Evolutionary conservation across 2,888 invertebrate species (phyloP).

Genomic region (Melolontha melolontha): DNA sequence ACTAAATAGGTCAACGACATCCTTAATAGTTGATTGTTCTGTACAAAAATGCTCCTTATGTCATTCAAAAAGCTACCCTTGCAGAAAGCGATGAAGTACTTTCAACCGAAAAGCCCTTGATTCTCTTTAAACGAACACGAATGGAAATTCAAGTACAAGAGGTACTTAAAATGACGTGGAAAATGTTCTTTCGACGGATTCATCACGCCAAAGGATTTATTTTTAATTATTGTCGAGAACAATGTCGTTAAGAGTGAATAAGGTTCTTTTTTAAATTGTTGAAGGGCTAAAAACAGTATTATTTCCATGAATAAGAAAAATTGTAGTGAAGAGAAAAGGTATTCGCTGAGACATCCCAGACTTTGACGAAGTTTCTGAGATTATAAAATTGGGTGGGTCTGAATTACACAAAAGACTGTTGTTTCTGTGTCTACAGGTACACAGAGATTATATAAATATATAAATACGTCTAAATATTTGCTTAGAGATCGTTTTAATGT

Average conservation of each 20-base stretch:
- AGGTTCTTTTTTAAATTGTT: no score
- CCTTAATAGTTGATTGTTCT: slow-evolving; percentile 6
- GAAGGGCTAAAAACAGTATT: no score
- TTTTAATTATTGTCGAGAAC: slow-evolving; percentile 13
- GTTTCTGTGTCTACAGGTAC: no score
- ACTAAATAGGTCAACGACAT: slow-evolving; percentile 7
- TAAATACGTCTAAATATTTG: no score
- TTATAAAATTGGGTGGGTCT: no score
- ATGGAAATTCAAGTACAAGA: slow-evolving; percentile 12
- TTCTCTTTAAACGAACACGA: slow-evolving; percentile 22
- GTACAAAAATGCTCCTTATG: slow-evolving; percentile 4
- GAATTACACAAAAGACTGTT: no score
- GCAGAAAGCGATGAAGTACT: slow-evolving; percentile 9
- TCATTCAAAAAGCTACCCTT: slow-evolving; percentile 12
- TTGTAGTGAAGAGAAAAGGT: no score
- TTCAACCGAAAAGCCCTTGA: slow-evolving; percentile 18
- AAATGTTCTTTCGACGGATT: not conserved
- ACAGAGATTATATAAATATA: no score
- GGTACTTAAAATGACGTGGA: slow-evolving; percentile 16
- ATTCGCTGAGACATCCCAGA: no score
- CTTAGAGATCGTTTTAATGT: no score
- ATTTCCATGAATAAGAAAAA: no score
- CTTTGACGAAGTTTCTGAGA: no score
- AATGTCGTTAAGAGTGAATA: not conserved
- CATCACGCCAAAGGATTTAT: slow-evolving; percentile 14